Percentiles rank a stretch among this genome's conserved stretches.
These are phyloP conservation scores for Furnarius figulus DNA, from an alignment of 2,113 vertebrate genomes.

Conservation along the genomic window DNA sequence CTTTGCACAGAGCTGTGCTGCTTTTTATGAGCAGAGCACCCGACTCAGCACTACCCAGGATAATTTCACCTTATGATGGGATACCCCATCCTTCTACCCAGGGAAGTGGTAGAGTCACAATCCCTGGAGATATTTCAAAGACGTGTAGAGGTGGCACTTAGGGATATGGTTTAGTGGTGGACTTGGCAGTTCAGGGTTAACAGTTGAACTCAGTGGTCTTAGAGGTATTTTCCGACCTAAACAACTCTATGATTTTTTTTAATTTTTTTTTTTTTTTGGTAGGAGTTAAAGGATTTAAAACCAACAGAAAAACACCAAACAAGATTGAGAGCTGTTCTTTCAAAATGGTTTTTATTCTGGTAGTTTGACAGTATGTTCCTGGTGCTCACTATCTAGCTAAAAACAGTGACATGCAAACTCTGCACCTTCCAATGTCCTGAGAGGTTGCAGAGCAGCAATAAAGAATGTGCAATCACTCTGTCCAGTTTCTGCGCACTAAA, in stretches of 20 bases:
- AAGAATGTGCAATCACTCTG: background rate
- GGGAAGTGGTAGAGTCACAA: background rate
- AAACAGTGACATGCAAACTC: background rate
- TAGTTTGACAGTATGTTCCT: background rate
- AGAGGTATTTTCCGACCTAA: background rate
- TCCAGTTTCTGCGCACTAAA: background rate
- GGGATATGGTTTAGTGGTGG: background rate
- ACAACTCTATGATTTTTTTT: background rate
- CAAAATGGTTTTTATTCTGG: background rate
- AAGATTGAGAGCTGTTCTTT: background rate
- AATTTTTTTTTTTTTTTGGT: background rate
- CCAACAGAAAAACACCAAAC: background rate
- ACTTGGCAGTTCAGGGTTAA: background rate
- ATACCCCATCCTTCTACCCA: background rate
- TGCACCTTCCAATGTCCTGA: accelerated
- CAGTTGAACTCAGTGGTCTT: background rate
- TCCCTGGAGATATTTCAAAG: background rate
- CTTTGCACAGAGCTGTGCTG: background rate
- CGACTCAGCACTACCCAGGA: background rate
- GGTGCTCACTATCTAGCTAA: background rate
- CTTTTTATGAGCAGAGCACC: background rate
- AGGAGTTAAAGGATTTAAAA: background rate
- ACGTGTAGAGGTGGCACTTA: background rate
- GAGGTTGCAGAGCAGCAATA: background rate
- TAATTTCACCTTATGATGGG: background rate